Evolutionary conservation across 2,113 vertebrate genomes (phyloP), one percentile per base, ranked within the genome.

Genomic region (Colinus virginianus): DNA sequence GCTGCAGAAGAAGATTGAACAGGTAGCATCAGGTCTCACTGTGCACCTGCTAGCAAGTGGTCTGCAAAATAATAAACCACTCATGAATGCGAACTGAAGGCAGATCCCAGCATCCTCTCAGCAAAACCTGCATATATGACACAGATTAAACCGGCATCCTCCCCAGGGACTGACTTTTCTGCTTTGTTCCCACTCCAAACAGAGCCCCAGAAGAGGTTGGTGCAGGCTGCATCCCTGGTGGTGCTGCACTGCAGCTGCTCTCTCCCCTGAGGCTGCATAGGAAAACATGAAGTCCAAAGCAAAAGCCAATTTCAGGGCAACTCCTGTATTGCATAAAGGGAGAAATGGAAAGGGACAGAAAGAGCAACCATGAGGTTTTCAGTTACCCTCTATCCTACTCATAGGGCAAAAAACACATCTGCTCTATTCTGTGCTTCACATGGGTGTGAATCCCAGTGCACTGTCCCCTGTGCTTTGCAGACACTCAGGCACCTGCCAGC

Each of bases 1-100:
- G 75, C 97, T 99, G 85, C 83, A 97, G 38, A 97, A 97, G 92
- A 99, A 98, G 97, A 97, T 98, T 15, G 97, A 99, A 63, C 94
- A 97, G 98, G 99, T 99, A 95, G 95, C 1, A 6, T 13, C 18
- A 32, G 34, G 68, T 56, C 11, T 38, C 32, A 18, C 1, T 1
- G 22, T 30, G 30, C 19, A 49, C 59, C 2, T 21, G 32, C 14
- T 61, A 6, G 9, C 3, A 78, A 82, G 49, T 9, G 3, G 11
- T 51, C 13, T 22, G 30, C 45, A 69, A 43, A 88, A 48, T 48
- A 53, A 43, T 2, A 7, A 86, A 58, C 23, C 5, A 11, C 72
- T 38, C 53, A 23, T 2, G 11, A 25, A 81, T 51, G 49, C 9
- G 26, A 82, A 38, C 21, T 0, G 18, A 23, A 55, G 48, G 28